Conservation (phyloP, 2,888 invertebrate species). For the Sphaeridia pumilis region DNA sequence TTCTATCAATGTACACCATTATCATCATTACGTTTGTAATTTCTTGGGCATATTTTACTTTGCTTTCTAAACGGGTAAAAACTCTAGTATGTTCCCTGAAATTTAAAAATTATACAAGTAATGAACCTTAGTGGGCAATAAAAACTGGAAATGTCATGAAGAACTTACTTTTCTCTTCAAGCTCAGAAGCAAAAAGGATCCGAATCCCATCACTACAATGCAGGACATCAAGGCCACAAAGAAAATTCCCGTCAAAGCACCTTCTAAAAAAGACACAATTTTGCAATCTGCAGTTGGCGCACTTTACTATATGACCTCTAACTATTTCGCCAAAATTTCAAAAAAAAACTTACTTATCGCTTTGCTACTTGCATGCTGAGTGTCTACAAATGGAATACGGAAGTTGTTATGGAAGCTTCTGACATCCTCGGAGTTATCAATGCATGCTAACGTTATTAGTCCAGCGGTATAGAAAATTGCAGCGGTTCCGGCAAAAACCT, state of each 20-base stretch:
- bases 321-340: not conserved
- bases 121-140: too few species aligned
- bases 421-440: constrained; percentile 13
- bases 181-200: constrained; percentile 13
- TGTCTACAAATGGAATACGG: constrained; percentile 20
- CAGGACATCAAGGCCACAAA: constrained; percentile 16
- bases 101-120: too few species aligned
- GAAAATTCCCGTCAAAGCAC: constrained; percentile 15
- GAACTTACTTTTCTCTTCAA: constrained; percentile 12
- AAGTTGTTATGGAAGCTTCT: constrained; percentile 12
- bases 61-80: too few species aligned
- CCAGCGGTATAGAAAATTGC: constrained; percentile 22
- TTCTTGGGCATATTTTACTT: too few species aligned
- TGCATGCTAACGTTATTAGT: constrained; percentile 16
- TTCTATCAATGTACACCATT: too few species aligned
- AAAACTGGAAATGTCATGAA: too few species aligned
- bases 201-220: constrained; percentile 13
- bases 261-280: constrained; percentile 6
- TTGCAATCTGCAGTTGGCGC: too few species aligned
- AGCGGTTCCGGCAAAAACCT: constrained; percentile 19
- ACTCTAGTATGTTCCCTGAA: too few species aligned
- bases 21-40: too few species aligned
- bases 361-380: not conserved
- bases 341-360: constrained; percentile 4
- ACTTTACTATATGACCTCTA: not conserved